Evolutionary conservation across 2,797 vertebrate genomes (phyloP).

Genomic region (Melanotaenia pygmaea): DNA sequence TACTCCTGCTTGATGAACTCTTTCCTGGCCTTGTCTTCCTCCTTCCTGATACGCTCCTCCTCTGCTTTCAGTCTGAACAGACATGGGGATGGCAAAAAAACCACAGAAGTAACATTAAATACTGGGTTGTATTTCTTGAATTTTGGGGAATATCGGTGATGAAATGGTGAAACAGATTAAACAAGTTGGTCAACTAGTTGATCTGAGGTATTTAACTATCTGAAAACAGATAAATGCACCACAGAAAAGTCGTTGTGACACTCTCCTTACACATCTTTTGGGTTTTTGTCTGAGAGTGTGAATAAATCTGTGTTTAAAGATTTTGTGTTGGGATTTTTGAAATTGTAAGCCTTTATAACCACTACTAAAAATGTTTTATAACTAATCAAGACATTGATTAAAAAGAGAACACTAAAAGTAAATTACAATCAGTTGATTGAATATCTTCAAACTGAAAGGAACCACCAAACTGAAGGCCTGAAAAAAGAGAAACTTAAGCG

Average conservation of each 20-base stretch:
- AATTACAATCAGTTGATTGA: neutral
- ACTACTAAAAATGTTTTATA: neutral
- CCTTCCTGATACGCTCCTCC: slow-evolving; percentile 95
- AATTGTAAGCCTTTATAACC: neutral
- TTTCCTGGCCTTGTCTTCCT: slow-evolving; percentile 93
- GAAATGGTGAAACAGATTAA: neutral
- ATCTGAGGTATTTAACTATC: neutral
- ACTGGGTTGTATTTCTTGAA: neutral
- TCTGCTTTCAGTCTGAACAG: slow-evolving; percentile 90
- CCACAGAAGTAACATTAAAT: slow-evolving; percentile 2
- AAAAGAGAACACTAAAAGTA: neutral
- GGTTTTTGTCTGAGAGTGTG: neutral
- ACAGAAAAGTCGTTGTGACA: neutral
- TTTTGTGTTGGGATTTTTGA: no score
- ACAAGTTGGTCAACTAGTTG: neutral
- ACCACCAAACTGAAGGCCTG: neutral
- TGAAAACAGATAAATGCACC: neutral
- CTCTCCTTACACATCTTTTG: neutral
- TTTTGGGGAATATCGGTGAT: neutral
- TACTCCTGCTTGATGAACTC: slow-evolving; percentile 98
- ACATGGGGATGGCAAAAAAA: neutral
- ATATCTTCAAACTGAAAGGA: neutral
- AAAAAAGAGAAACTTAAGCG: neutral
- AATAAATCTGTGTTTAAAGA: neutral
- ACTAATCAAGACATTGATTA: neutral